Evolutionary conservation across 2,797 vertebrate species (phyloP), one percentile per base, ranked within the genome.

Genomic region (Bradypodion ventrale): DNA sequence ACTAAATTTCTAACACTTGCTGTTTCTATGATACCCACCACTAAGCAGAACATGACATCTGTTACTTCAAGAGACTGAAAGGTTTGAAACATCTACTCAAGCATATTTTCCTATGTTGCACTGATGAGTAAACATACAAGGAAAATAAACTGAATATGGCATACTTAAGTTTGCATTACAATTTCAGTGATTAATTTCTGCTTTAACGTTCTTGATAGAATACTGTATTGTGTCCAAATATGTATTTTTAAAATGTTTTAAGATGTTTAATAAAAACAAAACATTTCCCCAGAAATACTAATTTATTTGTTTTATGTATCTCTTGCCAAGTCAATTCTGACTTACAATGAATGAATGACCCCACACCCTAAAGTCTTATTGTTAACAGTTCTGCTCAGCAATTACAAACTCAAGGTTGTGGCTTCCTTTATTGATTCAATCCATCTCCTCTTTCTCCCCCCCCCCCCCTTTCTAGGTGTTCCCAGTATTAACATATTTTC

Each of bases 11-110:
- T 90, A 93, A 92, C 93, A 92, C 93, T 91, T 84, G 88, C 92
- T 92, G 95, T 96, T 96, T 95, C 96, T 90, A 96, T 94, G 96
- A 96, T 94, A 96, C 95, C 1, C 81, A 52, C 87, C 93, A 96
- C 87, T 90, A 95, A 65, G 63, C 85, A 88, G 91, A 84, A 82
- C 85, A 75, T 88, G 94, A 95, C 96, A 97, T 96, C 96, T 97
- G 96, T 95, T 94, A 92, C 95, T 94, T 91, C 93, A 89, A 56
- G 90, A 89, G 94, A 94, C 90, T 91, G 93, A 89, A 85, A 93
- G 90, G 85, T 92, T 89, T 59, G 7, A 83, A 76, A 93, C 90
- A 88, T 75, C 85, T 78, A 92, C 83, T 87, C 92, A 89, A 93
- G 85, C 85, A 89, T 86, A 83, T 44, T 62, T 89, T 93, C 89